phyloP scores from a whole-genome alignment of 2,797 vertebrate genomes.

The Fistularia commersonii region DNA sequence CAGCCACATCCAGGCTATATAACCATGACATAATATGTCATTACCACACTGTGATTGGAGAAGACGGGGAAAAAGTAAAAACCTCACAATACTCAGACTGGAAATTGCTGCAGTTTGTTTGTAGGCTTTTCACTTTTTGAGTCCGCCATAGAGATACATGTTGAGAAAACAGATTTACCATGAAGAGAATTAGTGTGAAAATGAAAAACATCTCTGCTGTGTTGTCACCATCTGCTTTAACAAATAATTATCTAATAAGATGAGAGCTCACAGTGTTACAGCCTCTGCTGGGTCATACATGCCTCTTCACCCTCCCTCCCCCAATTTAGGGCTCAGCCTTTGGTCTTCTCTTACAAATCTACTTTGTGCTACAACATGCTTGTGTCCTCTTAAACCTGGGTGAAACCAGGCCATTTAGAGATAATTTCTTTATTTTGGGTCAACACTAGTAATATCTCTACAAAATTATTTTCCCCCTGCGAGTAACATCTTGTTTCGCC shows the following conservation, averaged over 20 bases:
- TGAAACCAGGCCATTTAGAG: conserved; percentile 58
- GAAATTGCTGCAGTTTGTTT: conserved; percentile 53
- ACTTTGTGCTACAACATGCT: conserved; percentile 50
- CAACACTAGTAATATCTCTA: conserved; percentile 55
- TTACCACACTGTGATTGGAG: conserved; percentile 47
- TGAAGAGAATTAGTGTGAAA: conserved; percentile 29
- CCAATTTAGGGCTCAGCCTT: conserved; percentile 25
- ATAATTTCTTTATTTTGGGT: conserved; percentile 43
- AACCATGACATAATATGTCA: conserved; percentile 65
- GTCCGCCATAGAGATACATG: conserved; percentile 44
- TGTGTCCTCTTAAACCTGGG: conserved; percentile 61
- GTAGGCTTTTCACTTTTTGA: conserved; percentile 37
- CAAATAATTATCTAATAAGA: conserved; percentile 58
- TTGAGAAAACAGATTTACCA: conserved; percentile 58
- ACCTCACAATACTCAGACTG: conserved; percentile 24
- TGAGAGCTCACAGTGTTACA: conserved; percentile 38
- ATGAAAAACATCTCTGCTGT: conserved; percentile 42
- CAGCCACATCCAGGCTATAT: conserved; percentile 60
- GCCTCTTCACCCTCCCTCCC: background rate
- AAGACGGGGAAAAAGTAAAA: conserved; percentile 57
- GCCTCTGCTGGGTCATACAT: conserved; percentile 35
- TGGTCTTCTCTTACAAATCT: conserved; percentile 42
- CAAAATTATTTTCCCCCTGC: conserved; percentile 29
- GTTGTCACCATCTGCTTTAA: conserved; percentile 44
- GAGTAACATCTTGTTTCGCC: too few relatives aligned